Percentiles rank a stretch among this genome's conserved stretches.
Evolutionary conservation across 2,888 invertebrate species (phyloP).

Genomic region (Nemapogon koenigi): DNA sequence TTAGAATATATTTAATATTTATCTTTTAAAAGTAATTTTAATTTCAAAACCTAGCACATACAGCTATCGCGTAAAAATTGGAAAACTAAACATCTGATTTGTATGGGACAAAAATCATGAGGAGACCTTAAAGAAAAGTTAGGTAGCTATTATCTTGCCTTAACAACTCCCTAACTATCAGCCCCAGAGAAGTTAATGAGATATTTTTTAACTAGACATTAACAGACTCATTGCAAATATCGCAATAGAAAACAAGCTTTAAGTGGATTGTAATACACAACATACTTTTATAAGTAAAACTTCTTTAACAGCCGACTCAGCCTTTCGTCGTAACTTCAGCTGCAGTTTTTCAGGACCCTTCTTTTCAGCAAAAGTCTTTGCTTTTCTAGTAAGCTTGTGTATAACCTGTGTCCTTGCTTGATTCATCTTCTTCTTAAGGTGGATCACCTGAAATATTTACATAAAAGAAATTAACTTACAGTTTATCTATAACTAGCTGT

Average conservation of each 20-base stretch:
- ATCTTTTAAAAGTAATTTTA: no score
- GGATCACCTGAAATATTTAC: conserved; percentile 50
- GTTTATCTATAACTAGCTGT: no score
- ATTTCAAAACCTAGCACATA: no score
- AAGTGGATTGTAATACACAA: conserved; percentile 1
- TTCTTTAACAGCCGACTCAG: conserved; percentile 47
- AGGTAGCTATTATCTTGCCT: no score
- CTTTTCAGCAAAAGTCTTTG: conserved; percentile 42
- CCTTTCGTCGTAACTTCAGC: conserved; percentile 43
- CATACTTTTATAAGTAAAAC: conserved; percentile 50
- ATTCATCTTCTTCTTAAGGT: conserved; percentile 43
- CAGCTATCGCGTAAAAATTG: no score
- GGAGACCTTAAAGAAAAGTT: no score
- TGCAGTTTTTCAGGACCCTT: conserved; percentile 39
- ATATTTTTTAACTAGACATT: not conserved
- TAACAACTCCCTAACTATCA: no score
- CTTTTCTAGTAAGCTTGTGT: conserved; percentile 51
- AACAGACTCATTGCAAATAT: not conserved
- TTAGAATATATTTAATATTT: no score
- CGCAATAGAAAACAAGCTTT: not conserved
- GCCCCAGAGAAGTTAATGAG: not conserved
- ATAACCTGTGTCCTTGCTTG: conserved; percentile 50
- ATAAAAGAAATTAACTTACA: no score
- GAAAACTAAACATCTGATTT: no score
- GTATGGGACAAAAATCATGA: no score